Conservation (phyloP, 2,888 invertebrate genomes). For the Anticlea derivata region DNA sequence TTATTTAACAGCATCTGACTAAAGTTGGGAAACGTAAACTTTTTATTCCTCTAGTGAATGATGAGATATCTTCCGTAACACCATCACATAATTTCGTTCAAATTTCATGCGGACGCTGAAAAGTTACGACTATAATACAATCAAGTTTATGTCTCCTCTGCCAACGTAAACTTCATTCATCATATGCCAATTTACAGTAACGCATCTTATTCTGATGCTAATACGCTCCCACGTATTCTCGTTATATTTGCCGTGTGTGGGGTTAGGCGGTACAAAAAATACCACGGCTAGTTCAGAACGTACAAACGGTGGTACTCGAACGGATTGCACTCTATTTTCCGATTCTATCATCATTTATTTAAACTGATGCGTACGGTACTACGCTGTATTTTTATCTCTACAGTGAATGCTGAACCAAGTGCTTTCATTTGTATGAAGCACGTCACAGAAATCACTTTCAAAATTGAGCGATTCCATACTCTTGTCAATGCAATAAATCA, state of each 20-base stretch:
- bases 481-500: too few relatives aligned
- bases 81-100: conserved; percentile 12
- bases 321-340: neutral
- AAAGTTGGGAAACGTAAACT: neutral
- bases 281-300: conserved; percentile 9
- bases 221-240: conserved; percentile 34
- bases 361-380: neutral
- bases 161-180: conserved; percentile 31
- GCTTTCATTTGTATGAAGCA: too few relatives aligned
- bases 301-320: conserved; percentile 3
- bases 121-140: conserved; percentile 29
- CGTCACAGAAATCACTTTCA: too few relatives aligned
- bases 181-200: conserved; percentile 37
- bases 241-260: conserved; percentile 32
- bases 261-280: conserved; percentile 6
- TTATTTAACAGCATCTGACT: neutral
- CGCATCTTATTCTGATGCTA: conserved; percentile 38
- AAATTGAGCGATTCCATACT: too few relatives aligned
- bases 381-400: neutral
- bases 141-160: conserved; percentile 29
- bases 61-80: neutral
- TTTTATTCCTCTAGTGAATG: conserved; percentile 1
- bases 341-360: conserved; percentile 6
- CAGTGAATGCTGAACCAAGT: neutral
- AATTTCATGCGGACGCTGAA: conserved; percentile 17